Conservation (phyloP, 2,113 vertebrate species). For the Mustela nigripes region DNA sequence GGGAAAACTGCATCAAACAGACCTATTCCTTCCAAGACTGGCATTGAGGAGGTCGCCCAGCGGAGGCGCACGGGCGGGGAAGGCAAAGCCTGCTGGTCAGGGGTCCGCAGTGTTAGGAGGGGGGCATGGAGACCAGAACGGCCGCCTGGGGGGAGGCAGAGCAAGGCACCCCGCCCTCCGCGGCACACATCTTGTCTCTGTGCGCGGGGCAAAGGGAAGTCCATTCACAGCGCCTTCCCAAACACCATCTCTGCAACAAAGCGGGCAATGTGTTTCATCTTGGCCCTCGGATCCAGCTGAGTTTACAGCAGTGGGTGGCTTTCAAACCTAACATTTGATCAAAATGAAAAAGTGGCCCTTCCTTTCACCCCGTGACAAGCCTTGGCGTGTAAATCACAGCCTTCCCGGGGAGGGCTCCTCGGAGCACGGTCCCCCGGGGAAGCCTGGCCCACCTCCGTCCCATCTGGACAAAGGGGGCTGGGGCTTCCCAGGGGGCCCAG, state of each 20-base stretch:
- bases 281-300: conserved; percentile 84
- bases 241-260: conserved; percentile 85
- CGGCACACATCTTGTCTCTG: conserved; percentile 17
- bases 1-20: neutral
- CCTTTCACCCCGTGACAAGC: conserved; percentile 88
- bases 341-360: conserved; percentile 87
- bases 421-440: conserved; percentile 80
- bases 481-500: conserved; percentile 71
- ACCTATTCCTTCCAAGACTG: neutral
- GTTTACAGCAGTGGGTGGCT: conserved; percentile 86
- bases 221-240: conserved; percentile 75
- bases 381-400: conserved; percentile 88
- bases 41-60: fast-evolving
- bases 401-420: conserved; percentile 83
- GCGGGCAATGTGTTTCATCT: conserved; percentile 85
- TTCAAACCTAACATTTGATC: conserved; percentile 88
- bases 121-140: fast-evolving
- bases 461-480: conserved; percentile 84
- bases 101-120: neutral
- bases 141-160: neutral
- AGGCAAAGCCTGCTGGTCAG: neutral
- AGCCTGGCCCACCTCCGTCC: conserved; percentile 79
- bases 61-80: neutral
- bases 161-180: neutral
- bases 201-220: conserved; percentile 72